Evolutionary conservation across 2,797 vertebrate species (phyloP), one percentile per base, ranked within the genome.

Genomic region (Xerus rutilus): DNA sequence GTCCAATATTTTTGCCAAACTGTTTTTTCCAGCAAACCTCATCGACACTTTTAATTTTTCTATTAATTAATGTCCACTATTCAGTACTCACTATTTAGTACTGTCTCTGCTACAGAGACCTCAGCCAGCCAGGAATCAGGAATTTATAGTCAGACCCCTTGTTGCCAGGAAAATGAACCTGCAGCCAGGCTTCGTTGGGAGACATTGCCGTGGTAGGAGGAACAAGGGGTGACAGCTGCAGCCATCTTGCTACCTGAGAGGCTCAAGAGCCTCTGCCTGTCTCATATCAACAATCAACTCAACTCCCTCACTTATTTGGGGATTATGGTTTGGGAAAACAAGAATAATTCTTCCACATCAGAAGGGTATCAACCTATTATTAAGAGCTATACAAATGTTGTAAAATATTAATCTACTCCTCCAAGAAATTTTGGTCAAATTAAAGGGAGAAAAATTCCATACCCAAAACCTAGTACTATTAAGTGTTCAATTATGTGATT

Each of bases 271-370:
- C 12, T 87, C 20, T 74, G 2, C 62, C 52, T 67, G 3, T 81
- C 62, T 93, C 52, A 62, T 9, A 89, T 11, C 30, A 69, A 69
- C 11, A 89, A 18, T 74, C 57, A 83, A 0, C n/a, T 43, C 47
- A 82, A 11, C 30, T 86, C 49, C 43, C 35, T 91, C 54, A 49
- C 7, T 7, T 39, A 39, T 28, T 52, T 74, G 43, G 49, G 35
- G 18, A 82, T 69, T 57, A 25, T 78, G 25, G 7, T 87, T 93
- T 73, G 23, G 43, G 74, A 92, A 82, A 93, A 35, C 52, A 82
- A 92, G 49, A 89, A 25, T 67, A 86, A 83, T 76, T 93, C 28
- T 89, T 86, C 28, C 20, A 89, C 43, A 62, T 54, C n/a, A 52
- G 35, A 49, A 86, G 8, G 5, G 6, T 43, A 45, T 57, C 59